Evolutionary conservation across 2,888 invertebrate species (phyloP).

Genomic region (Teleiodes luculella): DNA sequence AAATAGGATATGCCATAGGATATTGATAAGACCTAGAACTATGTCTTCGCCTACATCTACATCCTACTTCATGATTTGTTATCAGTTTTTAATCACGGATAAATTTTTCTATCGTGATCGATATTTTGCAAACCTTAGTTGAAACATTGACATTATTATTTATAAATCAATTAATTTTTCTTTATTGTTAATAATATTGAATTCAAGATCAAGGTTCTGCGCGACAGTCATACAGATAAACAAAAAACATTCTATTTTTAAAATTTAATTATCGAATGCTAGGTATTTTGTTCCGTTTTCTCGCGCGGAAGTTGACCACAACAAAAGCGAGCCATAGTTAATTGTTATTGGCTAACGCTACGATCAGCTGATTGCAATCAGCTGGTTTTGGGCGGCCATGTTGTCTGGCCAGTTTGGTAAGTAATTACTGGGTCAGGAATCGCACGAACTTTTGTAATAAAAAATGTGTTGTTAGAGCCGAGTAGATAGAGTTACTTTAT

Average conservation of each 20-base stretch:
- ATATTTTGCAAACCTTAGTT: no score
- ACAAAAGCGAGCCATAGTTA: not conserved
- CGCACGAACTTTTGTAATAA: not conserved
- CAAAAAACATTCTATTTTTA: conserved; percentile 1
- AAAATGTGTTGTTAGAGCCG: not conserved
- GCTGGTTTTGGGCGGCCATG: not conserved
- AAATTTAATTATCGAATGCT: not conserved
- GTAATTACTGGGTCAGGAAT: conserved; percentile 4
- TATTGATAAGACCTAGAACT: not conserved
- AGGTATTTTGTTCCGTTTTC: conserved; percentile 8
- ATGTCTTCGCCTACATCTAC: not conserved
- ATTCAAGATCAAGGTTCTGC: no score
- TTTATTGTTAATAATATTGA: no score
- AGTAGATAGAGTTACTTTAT: not conserved
- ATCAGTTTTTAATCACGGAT: not conserved
- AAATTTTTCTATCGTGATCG: not conserved
- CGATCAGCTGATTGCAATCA: conserved; percentile 11
- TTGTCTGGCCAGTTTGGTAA: conserved; percentile 2
- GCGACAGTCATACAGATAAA: not conserved
- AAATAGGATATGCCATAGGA: conserved; percentile 1
- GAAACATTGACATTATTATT: no score
- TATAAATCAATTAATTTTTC: no score
- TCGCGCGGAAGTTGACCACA: conserved; percentile 3
- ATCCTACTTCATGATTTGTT: not conserved
- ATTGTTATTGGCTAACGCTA: conserved; percentile 8